These are phyloP conservation scores for Ommatoiulus sabulosus DNA, from an alignment of 2,888 invertebrate species.

Conservation along the genomic window DNA sequence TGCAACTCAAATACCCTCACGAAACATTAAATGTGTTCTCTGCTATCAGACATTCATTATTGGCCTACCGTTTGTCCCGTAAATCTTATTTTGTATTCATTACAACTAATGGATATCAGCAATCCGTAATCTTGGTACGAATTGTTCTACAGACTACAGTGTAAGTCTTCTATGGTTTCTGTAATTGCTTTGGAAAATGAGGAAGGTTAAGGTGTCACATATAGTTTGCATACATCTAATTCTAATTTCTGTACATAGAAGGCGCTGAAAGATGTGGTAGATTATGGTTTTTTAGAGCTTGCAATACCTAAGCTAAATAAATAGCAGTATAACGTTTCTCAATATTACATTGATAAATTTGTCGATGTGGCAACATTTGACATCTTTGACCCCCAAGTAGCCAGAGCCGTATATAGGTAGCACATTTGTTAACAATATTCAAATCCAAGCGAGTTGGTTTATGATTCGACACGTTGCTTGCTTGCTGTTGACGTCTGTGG, in stretches of 20 bases:
- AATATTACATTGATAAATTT: too few species aligned
- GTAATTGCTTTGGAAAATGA: not conserved
- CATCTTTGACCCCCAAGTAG: too few species aligned
- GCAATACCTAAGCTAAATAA: too few species aligned
- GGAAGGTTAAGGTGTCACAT: too few species aligned
- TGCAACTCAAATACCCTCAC: not conserved
- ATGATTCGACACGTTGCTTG: too few species aligned
- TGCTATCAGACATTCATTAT: constrained; percentile 23
- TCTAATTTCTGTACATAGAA: not conserved
- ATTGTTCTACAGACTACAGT: not conserved
- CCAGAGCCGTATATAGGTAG: too few species aligned
- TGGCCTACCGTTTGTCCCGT: not conserved
- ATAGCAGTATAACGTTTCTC: too few species aligned
- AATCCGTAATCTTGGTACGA: not conserved
- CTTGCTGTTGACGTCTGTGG: too few species aligned
- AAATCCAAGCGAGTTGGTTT: too few species aligned
- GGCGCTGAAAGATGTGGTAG: not conserved
- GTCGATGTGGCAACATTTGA: too few species aligned
- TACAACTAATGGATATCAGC: constrained; percentile 15
- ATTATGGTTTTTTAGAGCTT: not conserved
- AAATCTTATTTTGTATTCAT: constrained; percentile 29
- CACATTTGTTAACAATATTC: too few species aligned
- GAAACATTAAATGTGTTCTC: not conserved
- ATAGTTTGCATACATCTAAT: too few species aligned
- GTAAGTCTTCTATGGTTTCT: not conserved